Percentiles rank a stretch among this genome's conserved stretches.
Evolutionary conservation across 2,797 vertebrate species (phyloP).

Genomic region (Argya squamiceps): DNA sequence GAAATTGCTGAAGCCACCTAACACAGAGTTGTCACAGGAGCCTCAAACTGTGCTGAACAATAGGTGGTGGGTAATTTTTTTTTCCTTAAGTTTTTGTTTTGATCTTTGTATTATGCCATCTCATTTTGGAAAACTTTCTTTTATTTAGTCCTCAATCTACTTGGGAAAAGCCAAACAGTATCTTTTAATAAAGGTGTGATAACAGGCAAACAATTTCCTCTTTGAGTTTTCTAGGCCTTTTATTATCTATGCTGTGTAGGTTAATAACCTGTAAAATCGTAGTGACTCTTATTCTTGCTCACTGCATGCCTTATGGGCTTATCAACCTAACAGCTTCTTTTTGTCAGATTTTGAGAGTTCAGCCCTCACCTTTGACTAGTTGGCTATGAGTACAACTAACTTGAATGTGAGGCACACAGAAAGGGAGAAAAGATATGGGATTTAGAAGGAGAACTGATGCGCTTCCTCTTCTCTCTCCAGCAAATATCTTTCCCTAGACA

Average conservation of each 20-base stretch:
- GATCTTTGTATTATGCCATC: background rate
- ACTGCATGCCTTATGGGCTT: background rate
- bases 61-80: fast-evolving
- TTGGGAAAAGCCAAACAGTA: background rate
- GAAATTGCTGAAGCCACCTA: background rate
- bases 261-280: background rate
- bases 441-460: background rate
- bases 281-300: background rate
- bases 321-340: background rate
- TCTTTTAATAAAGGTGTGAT: background rate
- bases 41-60: background rate
- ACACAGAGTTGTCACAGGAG: background rate
- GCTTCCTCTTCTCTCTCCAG: background rate
- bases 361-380: background rate
- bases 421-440: background rate
- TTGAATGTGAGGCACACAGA: background rate
- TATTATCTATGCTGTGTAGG: background rate
- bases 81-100: background rate
- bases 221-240: background rate
- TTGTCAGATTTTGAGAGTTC: background rate
- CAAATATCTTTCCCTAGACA: background rate
- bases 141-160: background rate
- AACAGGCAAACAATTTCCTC: background rate
- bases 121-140: background rate
- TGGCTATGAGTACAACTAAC: background rate